Evolutionary conservation across 1,140 invertebrate genomes (phyloP).

Genomic region (Lepidurus arcticus): DNA sequence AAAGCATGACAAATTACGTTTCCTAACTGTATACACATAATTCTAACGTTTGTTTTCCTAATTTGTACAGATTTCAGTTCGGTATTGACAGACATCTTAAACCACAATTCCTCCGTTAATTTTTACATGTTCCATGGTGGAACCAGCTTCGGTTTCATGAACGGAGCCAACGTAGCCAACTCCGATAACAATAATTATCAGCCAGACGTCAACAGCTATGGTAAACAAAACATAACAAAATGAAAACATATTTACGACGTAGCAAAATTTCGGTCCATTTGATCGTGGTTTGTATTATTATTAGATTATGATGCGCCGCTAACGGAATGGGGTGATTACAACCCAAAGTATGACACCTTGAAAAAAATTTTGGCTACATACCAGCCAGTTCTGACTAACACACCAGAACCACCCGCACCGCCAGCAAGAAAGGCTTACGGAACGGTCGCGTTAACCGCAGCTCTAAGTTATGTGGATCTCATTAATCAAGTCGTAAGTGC

Average conservation of each 20-base stretch:
- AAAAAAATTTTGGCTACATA: slow-evolving; percentile 38
- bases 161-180: slow-evolving; percentile 52
- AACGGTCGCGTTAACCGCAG: slow-evolving; percentile 29
- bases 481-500: slow-evolving; percentile 39
- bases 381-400: slow-evolving; percentile 32
- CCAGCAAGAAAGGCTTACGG: background rate
- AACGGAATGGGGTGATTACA: slow-evolving; percentile 50
- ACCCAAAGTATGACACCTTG: slow-evolving; percentile 45
- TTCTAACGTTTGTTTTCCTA: background rate
- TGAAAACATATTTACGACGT: background rate
- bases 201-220: slow-evolving; percentile 55
- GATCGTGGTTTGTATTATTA: slow-evolving; percentile 25
- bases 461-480: slow-evolving; percentile 37
- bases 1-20: background rate
- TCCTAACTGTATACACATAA: background rate
- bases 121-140: slow-evolving; percentile 68
- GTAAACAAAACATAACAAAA: slow-evolving; percentile 40
- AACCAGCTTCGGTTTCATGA: slow-evolving; percentile 63
- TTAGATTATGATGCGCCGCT: slow-evolving; percentile 51
- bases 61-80: slow-evolving; percentile 44
- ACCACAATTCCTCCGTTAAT: slow-evolving; percentile 61
- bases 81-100: slow-evolving; percentile 60
- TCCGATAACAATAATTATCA: slow-evolving; percentile 43
- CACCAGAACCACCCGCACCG: background rate
- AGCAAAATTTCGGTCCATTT: background rate